Evolutionary conservation across 35 echinoderm and acorn worm genomes (phyloP), one percentile per base, ranked within the genome.

Genomic region (Eucidaris tribuloides): DNA sequence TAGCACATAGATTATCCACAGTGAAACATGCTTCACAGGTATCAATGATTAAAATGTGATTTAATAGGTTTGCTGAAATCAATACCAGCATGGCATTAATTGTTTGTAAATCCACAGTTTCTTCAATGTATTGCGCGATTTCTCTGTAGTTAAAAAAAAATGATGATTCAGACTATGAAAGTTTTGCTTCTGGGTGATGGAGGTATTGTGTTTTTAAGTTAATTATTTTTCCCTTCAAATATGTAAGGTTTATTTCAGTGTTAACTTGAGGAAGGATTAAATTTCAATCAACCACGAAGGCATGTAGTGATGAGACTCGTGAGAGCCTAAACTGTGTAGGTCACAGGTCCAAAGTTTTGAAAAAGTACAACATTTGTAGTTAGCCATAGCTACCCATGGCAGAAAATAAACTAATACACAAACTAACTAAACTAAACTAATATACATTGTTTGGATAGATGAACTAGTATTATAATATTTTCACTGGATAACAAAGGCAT

Each of bases 11-110:
- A 38, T 55, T 98, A 3, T 98, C 95, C 18, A 98, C 95, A 23
- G 90, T 98, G 38, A 89, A 87, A 65, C 84, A 92, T 65, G 95
- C 95, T 39, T 98, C 95, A 9, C 86, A 98, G 95, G 95, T 97
- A 71, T 33, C 88, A 79, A 42, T 52, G 49, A 25, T 17, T 58
- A 15, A n/a, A 7, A 81, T 34, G 34, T 37, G 18, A 27, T 29
- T 71, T 19, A 11, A n/a, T 52, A 9, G 9, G 9, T 52, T 11
- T 9, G 9, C n/a, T 11, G 48, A 52, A 52, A n/a, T n/a, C 9
- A 52, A n/a, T 52, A 11, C 9, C n/a, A n/a, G 48, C 48, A 52
- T n/a, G 48, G n/a, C 48, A 52, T 52, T 52, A 9, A 52, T 52
- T 52, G 48, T 11, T 52, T 52, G 9, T 11, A 52, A 52, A 52